Conservation (phyloP, 2,113 vertebrate species). For the Lampris incognitus region DNA sequence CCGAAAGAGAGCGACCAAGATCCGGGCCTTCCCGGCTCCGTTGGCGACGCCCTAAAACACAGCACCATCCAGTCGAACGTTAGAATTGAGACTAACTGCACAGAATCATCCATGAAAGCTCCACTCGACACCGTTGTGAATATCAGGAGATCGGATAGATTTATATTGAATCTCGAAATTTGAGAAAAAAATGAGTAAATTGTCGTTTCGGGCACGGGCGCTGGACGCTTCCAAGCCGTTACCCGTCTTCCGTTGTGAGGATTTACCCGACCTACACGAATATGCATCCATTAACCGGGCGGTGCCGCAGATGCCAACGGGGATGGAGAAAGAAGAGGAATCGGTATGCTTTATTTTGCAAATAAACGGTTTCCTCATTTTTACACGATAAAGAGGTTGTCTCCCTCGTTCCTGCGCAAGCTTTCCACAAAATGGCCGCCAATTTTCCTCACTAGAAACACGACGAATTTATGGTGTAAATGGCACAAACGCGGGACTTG, state of each 20-base stretch:
- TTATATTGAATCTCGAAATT: conserved; percentile 83
- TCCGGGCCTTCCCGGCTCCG: conserved; percentile 89
- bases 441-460: conserved; percentile 78
- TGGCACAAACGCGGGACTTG: accelerated
- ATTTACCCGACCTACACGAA: conserved; percentile 98
- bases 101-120: conserved; percentile 94
- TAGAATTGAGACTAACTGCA: conserved; percentile 82
- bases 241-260: conserved; percentile 99
- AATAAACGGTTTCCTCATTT: conserved; percentile 72
- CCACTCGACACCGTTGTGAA: conserved; percentile 88
- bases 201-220: conserved; percentile 99
- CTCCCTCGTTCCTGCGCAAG: conserved; percentile 86
- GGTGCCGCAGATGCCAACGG: conserved; percentile 99
- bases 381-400: conserved; percentile 75
- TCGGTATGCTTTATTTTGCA: conserved; percentile 89
- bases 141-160: conserved; percentile 87
- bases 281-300: conserved; percentile 99
- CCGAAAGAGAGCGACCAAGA: conserved; percentile 87
- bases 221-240: conserved; percentile 98
- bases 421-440: conserved; percentile 93
- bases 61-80: conserved; percentile 76
- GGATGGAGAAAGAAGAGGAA: conserved; percentile 99
- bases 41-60: conserved; percentile 90
- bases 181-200: conserved; percentile 94
- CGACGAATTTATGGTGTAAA: conserved; percentile 52